These are phyloP conservation scores for Notarius quadriscutis DNA, from an alignment of 2,113 vertebrate species.

Conservation along the genomic window DNA sequence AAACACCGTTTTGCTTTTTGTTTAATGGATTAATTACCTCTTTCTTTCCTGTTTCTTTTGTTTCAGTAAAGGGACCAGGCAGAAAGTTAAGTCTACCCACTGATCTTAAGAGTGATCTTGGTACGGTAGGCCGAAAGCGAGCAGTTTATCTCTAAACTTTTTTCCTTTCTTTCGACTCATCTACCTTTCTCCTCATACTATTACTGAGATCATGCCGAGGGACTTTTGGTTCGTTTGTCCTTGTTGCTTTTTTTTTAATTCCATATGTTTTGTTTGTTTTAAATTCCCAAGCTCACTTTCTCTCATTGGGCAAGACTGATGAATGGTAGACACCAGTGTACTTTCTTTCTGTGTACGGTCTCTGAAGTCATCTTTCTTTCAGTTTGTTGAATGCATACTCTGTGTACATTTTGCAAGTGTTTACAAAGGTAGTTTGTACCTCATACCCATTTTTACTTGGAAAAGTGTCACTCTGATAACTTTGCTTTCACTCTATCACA, in stretches of 20 bases:
- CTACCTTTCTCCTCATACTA: slow-evolving; percentile 64
- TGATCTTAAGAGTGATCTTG: slow-evolving; percentile 99
- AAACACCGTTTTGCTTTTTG: slow-evolving; percentile 61
- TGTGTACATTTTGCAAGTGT: slow-evolving; percentile 80
- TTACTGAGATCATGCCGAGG: slow-evolving; percentile 49
- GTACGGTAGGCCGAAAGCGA: slow-evolving; percentile 96
- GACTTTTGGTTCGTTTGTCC: slow-evolving; percentile 55
- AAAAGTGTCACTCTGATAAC: slow-evolving; percentile 54
- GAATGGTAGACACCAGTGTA: slow-evolving; percentile 53
- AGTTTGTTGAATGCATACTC: slow-evolving; percentile 52
- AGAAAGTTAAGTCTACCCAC: slow-evolving; percentile 99
- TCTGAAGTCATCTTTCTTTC: slow-evolving; percentile 55
- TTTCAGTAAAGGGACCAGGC: slow-evolving; percentile 97
- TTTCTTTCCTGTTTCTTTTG: slow-evolving; percentile 96
- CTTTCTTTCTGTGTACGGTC: slow-evolving; percentile 56
- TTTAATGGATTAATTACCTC: slow-evolving; percentile 85
- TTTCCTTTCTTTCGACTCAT: slow-evolving; percentile 62
- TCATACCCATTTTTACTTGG: slow-evolving; percentile 68
- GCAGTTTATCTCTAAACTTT: slow-evolving; percentile 74
- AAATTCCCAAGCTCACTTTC: slow-evolving; percentile 48
- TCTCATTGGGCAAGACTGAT: slow-evolving; percentile 26
- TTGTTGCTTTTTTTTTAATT: slow-evolving; percentile 12
- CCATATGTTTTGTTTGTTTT: slow-evolving; percentile 21
- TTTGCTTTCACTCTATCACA: slow-evolving; percentile 60
- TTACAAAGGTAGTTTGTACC: slow-evolving; percentile 71